Evolutionary conservation across 2,888 invertebrate genomes (phyloP).

Genomic region (Andrena marginata): DNA sequence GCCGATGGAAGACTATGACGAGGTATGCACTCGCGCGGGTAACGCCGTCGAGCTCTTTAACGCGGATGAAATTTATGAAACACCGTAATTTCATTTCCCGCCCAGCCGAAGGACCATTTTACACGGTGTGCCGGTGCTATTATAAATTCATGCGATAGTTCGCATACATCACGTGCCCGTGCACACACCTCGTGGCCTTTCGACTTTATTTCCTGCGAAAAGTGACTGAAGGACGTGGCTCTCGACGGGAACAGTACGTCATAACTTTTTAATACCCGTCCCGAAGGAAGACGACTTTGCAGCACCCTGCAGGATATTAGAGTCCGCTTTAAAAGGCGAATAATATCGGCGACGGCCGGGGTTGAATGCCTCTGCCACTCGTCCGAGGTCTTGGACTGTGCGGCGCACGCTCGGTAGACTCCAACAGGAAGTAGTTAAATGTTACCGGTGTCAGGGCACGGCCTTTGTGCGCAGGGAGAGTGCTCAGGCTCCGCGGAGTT

Average conservation of each 20-base stretch:
- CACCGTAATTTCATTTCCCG: constrained; percentile 42
- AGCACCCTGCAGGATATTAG: constrained; percentile 48
- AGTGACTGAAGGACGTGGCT: constrained; percentile 36
- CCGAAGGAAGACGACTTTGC: constrained; percentile 53
- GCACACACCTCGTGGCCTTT: constrained; percentile 18
- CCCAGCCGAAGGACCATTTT: constrained; percentile 16
- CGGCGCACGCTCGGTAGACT: constrained; percentile 69
- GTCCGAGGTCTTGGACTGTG: constrained; percentile 20
- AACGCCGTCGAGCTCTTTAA: constrained; percentile 9
- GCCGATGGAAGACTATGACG: background rate
- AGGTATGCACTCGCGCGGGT: background rate
- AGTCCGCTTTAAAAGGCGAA: constrained; percentile 56
- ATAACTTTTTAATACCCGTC: constrained; percentile 51
- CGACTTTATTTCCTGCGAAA: constrained; percentile 43
- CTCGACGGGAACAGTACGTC: constrained; percentile 38
- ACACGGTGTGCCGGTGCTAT: constrained; percentile 36
- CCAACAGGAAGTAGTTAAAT: constrained; percentile 77
- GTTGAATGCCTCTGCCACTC: constrained; percentile 38
- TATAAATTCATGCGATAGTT: constrained; percentile 56
- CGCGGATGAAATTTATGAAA: constrained; percentile 40
- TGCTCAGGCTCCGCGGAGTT: constrained; percentile 66
- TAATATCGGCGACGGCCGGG: constrained; percentile 52
- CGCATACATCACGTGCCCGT: constrained; percentile 42
- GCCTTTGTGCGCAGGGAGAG: constrained; percentile 69
- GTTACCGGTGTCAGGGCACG: constrained; percentile 75